Evolutionary conservation across 2,888 invertebrate genomes (phyloP).

Genomic region (Chelonus formosanus): DNA sequence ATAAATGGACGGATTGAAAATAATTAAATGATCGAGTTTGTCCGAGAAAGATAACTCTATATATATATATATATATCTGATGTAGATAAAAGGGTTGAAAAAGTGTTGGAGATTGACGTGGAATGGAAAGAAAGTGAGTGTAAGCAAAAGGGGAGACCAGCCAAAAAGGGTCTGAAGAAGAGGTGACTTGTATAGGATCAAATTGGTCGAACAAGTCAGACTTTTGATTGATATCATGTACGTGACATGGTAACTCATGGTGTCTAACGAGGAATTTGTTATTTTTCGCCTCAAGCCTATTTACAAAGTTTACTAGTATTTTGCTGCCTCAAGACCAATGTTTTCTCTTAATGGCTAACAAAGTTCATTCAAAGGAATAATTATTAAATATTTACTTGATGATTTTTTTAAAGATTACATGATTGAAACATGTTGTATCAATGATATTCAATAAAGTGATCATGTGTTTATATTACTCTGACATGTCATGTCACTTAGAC

Average conservation of each 20-base stretch:
- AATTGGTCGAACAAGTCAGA: constrained; percentile 33
- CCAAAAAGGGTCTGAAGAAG: constrained; percentile 3
- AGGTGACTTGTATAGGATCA: background rate
- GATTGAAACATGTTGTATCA: too few species aligned
- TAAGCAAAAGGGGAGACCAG: background rate
- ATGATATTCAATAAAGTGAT: too few species aligned
- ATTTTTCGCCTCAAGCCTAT: constrained; percentile 24
- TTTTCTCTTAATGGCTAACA: background rate
- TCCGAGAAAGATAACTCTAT: too few species aligned
- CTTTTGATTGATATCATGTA: constrained; percentile 40
- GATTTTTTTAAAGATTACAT: too few species aligned
- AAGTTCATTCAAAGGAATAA: too few species aligned
- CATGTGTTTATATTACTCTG: too few species aligned
- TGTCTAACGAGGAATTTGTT: constrained; percentile 38
- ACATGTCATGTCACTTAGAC: too few species aligned
- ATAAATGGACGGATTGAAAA: too few species aligned
- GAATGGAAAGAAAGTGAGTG: background rate
- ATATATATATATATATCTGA: too few species aligned
- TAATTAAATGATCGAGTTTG: too few species aligned
- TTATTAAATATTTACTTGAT: too few species aligned
- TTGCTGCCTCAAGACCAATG: background rate
- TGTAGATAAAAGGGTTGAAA: constrained; percentile 1
- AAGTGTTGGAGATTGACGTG: constrained; percentile 14
- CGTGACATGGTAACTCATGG: constrained; percentile 36
- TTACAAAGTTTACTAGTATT: background rate